Base-by-base conservation (phyloP, 2,797 vertebrate species). In the Corythornis leucogaster region DNA sequence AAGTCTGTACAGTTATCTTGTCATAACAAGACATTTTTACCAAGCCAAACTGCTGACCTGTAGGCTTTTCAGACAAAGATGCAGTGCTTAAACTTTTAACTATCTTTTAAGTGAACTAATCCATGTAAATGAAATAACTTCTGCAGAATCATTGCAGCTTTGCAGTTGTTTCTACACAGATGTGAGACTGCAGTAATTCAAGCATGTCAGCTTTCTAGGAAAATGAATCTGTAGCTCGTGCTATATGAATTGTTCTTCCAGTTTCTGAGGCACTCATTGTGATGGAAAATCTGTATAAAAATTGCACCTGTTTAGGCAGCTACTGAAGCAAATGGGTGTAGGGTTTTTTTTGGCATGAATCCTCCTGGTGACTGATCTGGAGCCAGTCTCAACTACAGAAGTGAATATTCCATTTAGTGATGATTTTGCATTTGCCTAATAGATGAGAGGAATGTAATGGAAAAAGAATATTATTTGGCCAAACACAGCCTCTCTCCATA, bases 271-370 rank as follows among this genome's bases (percentile, higher is more conserved):
- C 35, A 33, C 53, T 86, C 28, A 40, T 85, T 85, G 62, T 89
- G 35, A 75, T 85, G 51, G 40, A 15, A 90, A 73, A 77, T 81
- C 77, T 75, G 31, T 24, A 45, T 91, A 92, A 96, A 94, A 86
- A 58, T 94, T 93, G 71, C 43, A 93, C 43, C 91, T 97, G 64
- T 96, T 95, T 38, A 94, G 79, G 91, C 86, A 94, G 73, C 81
- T 91, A 93, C 86, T 95, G 89, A 96, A 96, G 94, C 76, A 91
- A 96, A 89, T 83, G 26, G 8, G 25, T 85, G 22, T 89, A 93
- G 75, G 48, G 90, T 94, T 95, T 68, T 92, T 74, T 74, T 92
- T 92, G 84, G 87, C 90, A 33, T 91, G 81, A 88, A 77, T 84
- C 59, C 48, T 30, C 68, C 18, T 78, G 61, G 90, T 85, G 50